A percentile compares a stretch with the other conserved stretches of the same genome.
phyloP scores from a whole-genome alignment of 2,888 invertebrate genomes.

The Meteorus cinctellus region DNA sequence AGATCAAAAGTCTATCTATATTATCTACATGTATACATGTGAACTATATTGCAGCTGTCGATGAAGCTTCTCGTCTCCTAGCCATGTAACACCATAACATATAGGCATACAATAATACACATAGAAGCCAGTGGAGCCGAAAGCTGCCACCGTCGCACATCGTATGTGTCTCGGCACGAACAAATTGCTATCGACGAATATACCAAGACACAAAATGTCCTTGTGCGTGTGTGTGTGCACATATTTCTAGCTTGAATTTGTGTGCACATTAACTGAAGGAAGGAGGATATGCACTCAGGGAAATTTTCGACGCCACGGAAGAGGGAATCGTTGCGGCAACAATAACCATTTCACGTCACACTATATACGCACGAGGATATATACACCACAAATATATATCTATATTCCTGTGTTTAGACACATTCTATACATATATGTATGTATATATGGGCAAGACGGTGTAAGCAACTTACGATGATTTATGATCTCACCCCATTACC shows the following conservation, averaged over 20 bases:
- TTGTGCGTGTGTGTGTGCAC: neutral
- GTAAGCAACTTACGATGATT: constrained; percentile 52
- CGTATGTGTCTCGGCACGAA: constrained; percentile 42
- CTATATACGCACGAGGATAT: constrained; percentile 15
- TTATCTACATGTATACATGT: too few relatives aligned
- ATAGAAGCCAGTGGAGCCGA: constrained; percentile 29
- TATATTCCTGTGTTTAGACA: neutral
- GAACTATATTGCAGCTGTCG: constrained; percentile 15
- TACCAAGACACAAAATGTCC: constrained; percentile 30
- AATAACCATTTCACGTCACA: constrained; percentile 45
- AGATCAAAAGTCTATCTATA: too few relatives aligned
- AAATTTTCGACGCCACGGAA: constrained; percentile 38
- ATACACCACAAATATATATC: neutral
- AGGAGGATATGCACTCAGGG: constrained; percentile 32
- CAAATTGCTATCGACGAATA: constrained; percentile 50
- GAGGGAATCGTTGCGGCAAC: constrained; percentile 45
- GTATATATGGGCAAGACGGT: constrained; percentile 30
- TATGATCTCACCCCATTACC: constrained; percentile 57
- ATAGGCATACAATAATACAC: neutral
- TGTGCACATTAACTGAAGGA: constrained; percentile 7
- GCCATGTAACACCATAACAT: constrained; percentile 4
- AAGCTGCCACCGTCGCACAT: constrained; percentile 35
- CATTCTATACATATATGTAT: constrained; percentile 1
- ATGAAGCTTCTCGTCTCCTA: constrained; percentile 26
- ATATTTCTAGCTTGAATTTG: neutral